A percentile compares a stretch with the other conserved stretches of the same genome.
Evolutionary conservation across 1,140 invertebrate species (phyloP).

Genomic region (Chelonus insularis): DNA sequence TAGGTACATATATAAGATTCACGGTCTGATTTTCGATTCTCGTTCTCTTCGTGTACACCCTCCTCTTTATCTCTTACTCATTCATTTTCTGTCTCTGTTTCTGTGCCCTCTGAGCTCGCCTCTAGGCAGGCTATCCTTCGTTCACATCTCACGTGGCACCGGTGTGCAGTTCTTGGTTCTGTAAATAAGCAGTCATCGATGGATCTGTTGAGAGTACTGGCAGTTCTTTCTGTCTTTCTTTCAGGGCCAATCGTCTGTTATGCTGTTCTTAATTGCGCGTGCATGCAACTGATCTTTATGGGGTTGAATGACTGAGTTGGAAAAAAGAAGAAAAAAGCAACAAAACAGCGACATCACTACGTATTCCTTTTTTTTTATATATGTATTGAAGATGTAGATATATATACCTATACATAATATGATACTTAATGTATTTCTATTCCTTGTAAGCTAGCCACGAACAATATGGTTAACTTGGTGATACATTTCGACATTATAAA

Average conservation of each 20-base stretch:
- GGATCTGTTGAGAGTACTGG: constrained; percentile 34
- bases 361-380: background rate
- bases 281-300: constrained; percentile 42
- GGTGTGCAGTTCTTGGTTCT: constrained; percentile 42
- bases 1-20: constrained; percentile 24
- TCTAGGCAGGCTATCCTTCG: constrained; percentile 38
- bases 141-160: constrained; percentile 39
- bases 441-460: too few species aligned
- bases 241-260: constrained; percentile 1
- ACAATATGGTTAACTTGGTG: too few species aligned
- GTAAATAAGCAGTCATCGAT: constrained; percentile 54
- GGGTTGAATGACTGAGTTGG: background rate
- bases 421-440: too few species aligned
- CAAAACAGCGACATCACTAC: background rate
- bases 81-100: constrained; percentile 1
- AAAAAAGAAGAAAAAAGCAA: background rate
- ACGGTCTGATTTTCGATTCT: constrained; percentile 26
- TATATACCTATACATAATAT: too few species aligned
- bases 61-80: background rate
- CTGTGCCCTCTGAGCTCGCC: background rate
- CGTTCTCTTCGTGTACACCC: background rate
- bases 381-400: too few species aligned
- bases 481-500: constrained; percentile 24
- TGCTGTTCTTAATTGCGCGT: constrained; percentile 51
- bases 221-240: constrained; percentile 26